Conservation (phyloP, 2,797 vertebrate genomes). For the Rallus crepitans region DNA sequence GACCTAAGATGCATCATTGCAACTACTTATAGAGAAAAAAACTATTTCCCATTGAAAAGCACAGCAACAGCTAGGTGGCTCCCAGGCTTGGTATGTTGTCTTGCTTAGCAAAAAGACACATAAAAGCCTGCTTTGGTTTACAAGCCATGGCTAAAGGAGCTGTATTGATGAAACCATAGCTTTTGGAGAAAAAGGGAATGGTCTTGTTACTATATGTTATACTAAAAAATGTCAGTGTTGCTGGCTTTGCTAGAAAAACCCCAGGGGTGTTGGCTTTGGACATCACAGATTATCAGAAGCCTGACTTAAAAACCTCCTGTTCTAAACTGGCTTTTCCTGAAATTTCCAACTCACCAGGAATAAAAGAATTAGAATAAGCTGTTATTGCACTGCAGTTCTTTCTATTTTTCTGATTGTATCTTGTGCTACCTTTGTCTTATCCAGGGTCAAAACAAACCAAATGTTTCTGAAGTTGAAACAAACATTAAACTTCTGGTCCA, state of each 20-base stretch:
- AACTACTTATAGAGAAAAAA: background rate
- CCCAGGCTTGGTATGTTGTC: background rate
- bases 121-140: background rate
- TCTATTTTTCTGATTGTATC: conserved; percentile 54
- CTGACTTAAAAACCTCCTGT: background rate
- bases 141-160: background rate
- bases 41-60: background rate
- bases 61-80: background rate
- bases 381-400: conserved; percentile 26
- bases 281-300: background rate
- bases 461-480: conserved; percentile 66
- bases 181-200: conserved; percentile 3
- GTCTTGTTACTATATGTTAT: background rate
- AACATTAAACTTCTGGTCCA: conserved; percentile 34
- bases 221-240: background rate
- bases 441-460: conserved; percentile 65
- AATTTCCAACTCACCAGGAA: conserved; percentile 7
- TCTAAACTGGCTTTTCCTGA: background rate
- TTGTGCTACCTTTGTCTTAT: conserved; percentile 40
- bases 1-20: background rate
- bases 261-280: background rate
- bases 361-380: background rate
- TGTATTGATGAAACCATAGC: background rate
- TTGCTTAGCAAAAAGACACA: background rate
- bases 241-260: background rate